Evolutionary conservation across 37 sponge, comb jelly and placozoan species (phyloP), one percentile per base, ranked within the genome.

Genomic region (Geodia barretti): DNA sequence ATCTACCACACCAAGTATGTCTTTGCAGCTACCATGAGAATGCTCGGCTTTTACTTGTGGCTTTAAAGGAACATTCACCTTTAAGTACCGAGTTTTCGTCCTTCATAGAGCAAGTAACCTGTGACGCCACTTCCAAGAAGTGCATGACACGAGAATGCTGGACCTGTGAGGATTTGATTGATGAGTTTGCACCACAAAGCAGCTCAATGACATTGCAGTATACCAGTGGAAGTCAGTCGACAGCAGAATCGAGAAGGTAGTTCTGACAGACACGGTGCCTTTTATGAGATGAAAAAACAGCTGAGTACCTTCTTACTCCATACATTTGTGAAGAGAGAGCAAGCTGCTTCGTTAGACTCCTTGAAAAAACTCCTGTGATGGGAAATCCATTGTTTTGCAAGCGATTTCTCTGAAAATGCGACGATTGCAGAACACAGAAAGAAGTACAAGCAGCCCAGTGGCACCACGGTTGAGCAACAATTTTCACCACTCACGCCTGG

Each of bases 1-100:
- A 83, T 23, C 54, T 83, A 28, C 84, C 84, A 38, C 84, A 83
- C 61, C 74, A 83, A 30, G 84, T 83, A 39, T 83, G 84, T 37
- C 41, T 83, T 5, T 83, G 84, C 43, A 74, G 65, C 60, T 83
- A 83, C 76, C 74, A 83, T 58, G 84, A 83, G 32, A 83, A 83
- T 83, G 84, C 74, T 11, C 39, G 67, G 75, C 84, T 83, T 74
- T 42, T 83, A 40, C 84, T 83, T 31, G 68, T 64, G 24, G 70
- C 76, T 63, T 37, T 82, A 26, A 81, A 37, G 2, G 73, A 81
- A 40, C 83, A 82, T 38, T 54, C 75, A 82, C 60, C 74, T 26
- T 75, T 82, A 21, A 21, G n/a, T 21, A 36, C 39, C 5, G 54
- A 83, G 41, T 75, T 83, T 74, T 65, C 8, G 14, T 63, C 11